Conservation (phyloP, 1,140 invertebrate genomes). For the Holcopasites calliopsidis region DNA sequence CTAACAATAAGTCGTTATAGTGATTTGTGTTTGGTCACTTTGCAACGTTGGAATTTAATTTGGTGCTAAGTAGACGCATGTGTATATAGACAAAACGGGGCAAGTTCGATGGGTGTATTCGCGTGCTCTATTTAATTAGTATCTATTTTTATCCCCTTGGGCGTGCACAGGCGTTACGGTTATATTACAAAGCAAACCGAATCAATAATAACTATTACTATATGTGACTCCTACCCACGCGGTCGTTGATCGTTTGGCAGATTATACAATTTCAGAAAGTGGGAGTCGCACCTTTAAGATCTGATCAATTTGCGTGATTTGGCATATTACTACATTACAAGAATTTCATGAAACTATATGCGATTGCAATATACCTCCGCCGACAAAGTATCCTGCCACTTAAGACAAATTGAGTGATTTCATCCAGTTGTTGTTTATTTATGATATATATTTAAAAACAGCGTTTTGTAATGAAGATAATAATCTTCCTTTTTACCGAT, state of each 20-base stretch:
- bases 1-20: background rate
- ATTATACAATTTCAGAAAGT: too few relatives aligned
- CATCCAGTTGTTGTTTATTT: too few relatives aligned
- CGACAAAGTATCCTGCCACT: too few relatives aligned
- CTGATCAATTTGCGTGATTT: too few relatives aligned
- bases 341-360: too few relatives aligned
- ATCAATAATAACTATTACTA: background rate
- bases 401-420: too few relatives aligned
- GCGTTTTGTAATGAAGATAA: too few relatives aligned
- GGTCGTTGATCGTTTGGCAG: background rate
- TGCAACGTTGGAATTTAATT: constrained; percentile 6
- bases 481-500: too few relatives aligned
- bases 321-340: too few relatives aligned
- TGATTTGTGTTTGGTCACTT: background rate
- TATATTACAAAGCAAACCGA: constrained; percentile 2
- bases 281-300: too few relatives aligned
- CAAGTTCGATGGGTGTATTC: constrained; percentile 17
- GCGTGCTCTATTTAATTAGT: constrained; percentile 37
- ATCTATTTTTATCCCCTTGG: constrained; percentile 30
- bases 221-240: background rate
- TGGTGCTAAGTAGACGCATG: background rate
- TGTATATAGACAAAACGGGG: constrained; percentile 14
- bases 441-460: too few relatives aligned
- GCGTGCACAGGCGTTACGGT: background rate
- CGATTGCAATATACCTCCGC: too few relatives aligned